Evolutionary conservation across 2,113 vertebrate genomes (phyloP).

Genomic region (Protobothrops flavoviridis): DNA sequence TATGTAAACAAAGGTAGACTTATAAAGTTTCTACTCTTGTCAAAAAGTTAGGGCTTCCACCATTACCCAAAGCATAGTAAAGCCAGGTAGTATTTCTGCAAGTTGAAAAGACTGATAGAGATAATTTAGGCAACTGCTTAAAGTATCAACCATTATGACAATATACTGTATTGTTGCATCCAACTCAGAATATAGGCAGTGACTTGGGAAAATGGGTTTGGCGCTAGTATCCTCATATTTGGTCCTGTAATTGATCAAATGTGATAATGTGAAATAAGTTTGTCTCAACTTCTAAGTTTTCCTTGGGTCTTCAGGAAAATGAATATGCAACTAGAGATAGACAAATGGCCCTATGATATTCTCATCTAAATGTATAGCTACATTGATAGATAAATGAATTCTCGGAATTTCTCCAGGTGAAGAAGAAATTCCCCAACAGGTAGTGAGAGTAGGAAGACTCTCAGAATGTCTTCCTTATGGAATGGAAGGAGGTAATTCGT

Average conservation of each 20-base stretch:
- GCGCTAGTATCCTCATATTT: background rate
- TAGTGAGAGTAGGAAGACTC: background rate
- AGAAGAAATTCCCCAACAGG: background rate
- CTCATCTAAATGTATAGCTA: background rate
- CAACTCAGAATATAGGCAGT: background rate
- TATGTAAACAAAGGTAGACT: background rate
- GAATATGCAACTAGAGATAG: background rate
- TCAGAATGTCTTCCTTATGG: background rate
- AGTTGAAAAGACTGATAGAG: background rate
- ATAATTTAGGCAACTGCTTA: background rate
- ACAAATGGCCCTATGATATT: background rate
- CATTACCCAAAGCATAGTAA: background rate
- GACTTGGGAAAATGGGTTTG: background rate
- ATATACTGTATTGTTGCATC: background rate
- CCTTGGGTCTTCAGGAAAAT: background rate
- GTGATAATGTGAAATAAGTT: background rate
- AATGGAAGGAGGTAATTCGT: background rate
- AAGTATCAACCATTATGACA: background rate
- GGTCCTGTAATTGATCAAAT: background rate
- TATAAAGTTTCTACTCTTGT: conserved; percentile 3
- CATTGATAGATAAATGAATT: background rate
- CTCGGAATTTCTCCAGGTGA: background rate
- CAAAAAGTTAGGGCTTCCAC: background rate
- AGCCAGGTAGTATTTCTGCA: background rate
- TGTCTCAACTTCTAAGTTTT: background rate